These are phyloP conservation scores for Argentina silus DNA, from an alignment of 2,797 vertebrate species.

Conservation along the genomic window DNA sequence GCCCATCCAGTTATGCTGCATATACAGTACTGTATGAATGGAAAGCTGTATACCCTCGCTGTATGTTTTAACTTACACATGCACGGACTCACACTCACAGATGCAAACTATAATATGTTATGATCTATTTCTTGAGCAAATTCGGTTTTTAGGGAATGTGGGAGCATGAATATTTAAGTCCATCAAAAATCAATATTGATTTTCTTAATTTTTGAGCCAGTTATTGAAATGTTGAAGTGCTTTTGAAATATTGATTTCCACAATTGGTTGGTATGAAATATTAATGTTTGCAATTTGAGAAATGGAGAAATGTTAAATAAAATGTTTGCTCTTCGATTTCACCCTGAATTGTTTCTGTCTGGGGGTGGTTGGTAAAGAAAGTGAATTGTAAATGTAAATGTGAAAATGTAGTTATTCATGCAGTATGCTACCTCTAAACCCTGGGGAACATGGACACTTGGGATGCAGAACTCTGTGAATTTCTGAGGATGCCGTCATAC, in stretches of 20 bases:
- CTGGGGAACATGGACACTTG: too few relatives aligned
- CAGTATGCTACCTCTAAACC: neutral
- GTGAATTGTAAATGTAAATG: neutral
- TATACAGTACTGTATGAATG: neutral
- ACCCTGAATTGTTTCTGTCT: too few relatives aligned
- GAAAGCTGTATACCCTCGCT: too few relatives aligned
- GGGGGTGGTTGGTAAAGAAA: too few relatives aligned
- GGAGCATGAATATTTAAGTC: neutral
- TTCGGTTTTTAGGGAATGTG: neutral
- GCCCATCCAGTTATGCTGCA: conserved; percentile 22
- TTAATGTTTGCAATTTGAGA: neutral
- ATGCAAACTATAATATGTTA: neutral
- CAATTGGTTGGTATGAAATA: neutral
- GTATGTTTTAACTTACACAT: neutral
- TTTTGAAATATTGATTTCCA: neutral
- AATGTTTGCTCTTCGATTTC: too few relatives aligned
- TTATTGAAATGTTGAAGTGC: neutral
- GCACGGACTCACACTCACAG: neutral
- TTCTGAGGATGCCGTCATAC: neutral
- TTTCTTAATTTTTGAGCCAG: neutral
- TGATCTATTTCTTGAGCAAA: neutral
- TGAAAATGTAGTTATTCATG: neutral
- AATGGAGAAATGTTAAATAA: too few relatives aligned
- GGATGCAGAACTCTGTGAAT: neutral
- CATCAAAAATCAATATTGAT: neutral